Evolutionary conservation across 2,888 invertebrate species (phyloP), one percentile per base, ranked within the genome.

Genomic region (Dusona sp.): DNA sequence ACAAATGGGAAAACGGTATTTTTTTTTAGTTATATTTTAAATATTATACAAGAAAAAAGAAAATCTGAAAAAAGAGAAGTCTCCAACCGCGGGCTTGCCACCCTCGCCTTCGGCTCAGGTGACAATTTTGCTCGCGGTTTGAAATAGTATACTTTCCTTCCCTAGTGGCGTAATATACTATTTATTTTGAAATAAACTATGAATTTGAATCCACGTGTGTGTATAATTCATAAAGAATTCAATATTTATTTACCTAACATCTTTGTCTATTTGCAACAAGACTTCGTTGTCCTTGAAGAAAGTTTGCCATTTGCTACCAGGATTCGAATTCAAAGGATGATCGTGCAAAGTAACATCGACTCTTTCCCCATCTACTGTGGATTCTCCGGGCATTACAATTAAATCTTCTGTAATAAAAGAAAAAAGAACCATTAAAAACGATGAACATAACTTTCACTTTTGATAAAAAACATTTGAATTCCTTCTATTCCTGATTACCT

Each of bases 231-330:
- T 36, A 3, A 3, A 38, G 9, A 2, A 51, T 65, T 64, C 1
- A 1, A 51, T 70, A 29, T 36, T 13, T 38, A 25, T 29, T 78
- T 64, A 92, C 93, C 98, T 96, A 72, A 99, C 99, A 94, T 99
- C 99, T 94, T 99, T 99, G 94, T 99, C 99, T 91, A 99, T 99
- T 95, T 99, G 99, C 65, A 99, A 94, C 61, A 99, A 95, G 85
- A 99, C 98, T 95, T 99, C 99, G 94, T 99, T 99, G 94, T 99
- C 99, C 94, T 97, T 98, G 94, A 99, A 99, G 94, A 97, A 99
- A 3, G 97, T 97, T 91, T 97, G 97, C 99, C 99, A 99, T 72
- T 98, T 97, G 93, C 99, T 99, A 90, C 98, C 98, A 0, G 99
- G 99, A 91, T 98, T 98, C n/a, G 98, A 97, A 94, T 98, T 99